Conservation (phyloP, 2,888 invertebrate genomes). For the Drosophila sordidula region DNA sequence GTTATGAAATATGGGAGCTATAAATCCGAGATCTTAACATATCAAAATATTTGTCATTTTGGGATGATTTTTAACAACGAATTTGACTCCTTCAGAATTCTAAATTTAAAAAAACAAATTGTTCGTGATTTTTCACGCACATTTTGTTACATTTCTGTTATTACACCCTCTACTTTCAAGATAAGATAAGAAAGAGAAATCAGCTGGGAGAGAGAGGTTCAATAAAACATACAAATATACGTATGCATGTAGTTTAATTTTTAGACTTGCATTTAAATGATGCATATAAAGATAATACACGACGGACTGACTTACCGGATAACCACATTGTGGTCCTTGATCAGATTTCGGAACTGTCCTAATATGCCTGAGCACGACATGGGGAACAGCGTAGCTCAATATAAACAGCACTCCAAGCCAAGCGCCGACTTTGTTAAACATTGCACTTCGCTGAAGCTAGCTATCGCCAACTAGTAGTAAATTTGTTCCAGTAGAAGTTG, state of each 20-base stretch:
- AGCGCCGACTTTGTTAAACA: slow-evolving; percentile 34
- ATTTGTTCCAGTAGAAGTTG: neutral
- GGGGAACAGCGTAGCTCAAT: slow-evolving; percentile 17
- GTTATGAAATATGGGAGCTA: too few species aligned
- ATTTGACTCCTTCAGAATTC: too few species aligned
- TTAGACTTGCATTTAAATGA: neutral
- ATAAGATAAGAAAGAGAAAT: slow-evolving; percentile 10
- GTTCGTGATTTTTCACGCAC: too few species aligned
- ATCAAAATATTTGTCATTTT: too few species aligned
- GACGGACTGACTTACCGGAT: slow-evolving; percentile 66
- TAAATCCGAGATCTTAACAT: too few species aligned
- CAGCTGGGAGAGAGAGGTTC: neutral
- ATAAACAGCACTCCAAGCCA: slow-evolving; percentile 36
- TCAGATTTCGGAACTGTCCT: slow-evolving; percentile 29
- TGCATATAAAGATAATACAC: too few species aligned
- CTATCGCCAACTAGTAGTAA: slow-evolving; percentile 7
- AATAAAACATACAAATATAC: slow-evolving; percentile 6
- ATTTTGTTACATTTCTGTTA: too few species aligned
- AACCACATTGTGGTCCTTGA: slow-evolving; percentile 70
- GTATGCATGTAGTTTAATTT: neutral
- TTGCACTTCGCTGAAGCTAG: slow-evolving; percentile 29
- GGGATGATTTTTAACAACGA: too few species aligned
- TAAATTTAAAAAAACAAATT: too few species aligned
- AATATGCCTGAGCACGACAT: slow-evolving; percentile 54
- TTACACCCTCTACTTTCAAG: neutral